Conservation (phyloP, 2,797 vertebrate genomes). For the Sparus aurata region DNA sequence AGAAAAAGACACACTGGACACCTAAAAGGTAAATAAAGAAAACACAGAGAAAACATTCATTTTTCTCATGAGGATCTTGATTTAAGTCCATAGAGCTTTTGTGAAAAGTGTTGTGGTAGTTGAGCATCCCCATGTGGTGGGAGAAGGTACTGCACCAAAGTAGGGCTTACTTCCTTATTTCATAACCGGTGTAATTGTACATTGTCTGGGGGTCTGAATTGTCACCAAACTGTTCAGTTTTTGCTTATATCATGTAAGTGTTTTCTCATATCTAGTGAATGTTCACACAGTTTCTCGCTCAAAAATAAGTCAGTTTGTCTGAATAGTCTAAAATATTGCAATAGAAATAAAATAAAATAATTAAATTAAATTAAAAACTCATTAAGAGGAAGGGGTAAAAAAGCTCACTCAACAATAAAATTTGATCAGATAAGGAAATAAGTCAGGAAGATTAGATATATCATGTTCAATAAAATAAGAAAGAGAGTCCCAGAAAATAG, state of each 20-base stretch:
- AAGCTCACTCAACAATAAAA: no score
- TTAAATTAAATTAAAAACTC: no score
- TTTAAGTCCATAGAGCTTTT: neutral
- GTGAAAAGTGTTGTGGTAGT: neutral
- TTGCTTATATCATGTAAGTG: neutral
- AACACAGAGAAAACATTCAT: no score
- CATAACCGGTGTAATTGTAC: neutral
- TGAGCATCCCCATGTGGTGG: constrained; percentile 53
- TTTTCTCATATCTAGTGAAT: neutral
- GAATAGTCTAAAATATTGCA: no score
- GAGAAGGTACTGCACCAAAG: constrained; percentile 37
- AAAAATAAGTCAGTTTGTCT: neutral
- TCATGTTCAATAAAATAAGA: neutral
- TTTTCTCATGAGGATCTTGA: no score
- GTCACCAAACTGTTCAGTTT: neutral
- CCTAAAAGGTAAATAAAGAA: no score
- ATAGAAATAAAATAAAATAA: no score
- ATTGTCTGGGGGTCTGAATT: neutral
- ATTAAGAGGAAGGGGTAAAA: no score
- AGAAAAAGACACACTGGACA: no score
- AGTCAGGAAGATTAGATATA: neutral
- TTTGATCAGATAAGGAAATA: no score
- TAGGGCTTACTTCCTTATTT: neutral
- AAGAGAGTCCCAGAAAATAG: neutral
- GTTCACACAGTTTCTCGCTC: neutral